These are phyloP conservation scores for Spatulosminthurus flaviceps DNA, from an alignment of 2,888 invertebrate species.

Conservation along the genomic window DNA sequence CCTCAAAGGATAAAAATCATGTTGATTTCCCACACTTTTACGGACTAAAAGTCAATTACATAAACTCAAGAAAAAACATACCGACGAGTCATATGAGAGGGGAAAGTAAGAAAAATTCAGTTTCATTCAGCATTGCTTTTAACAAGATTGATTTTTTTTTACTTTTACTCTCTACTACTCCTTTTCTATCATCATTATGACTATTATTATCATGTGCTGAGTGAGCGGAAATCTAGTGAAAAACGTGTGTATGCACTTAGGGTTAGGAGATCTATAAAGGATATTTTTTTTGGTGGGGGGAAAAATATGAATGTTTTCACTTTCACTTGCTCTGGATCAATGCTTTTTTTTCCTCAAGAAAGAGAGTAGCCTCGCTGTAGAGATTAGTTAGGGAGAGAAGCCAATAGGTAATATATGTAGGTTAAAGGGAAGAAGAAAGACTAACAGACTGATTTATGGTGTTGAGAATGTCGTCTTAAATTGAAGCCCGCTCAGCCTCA, in stretches of 20 bases:
- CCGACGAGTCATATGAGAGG: background rate
- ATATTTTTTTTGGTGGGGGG: background rate
- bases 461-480: slow-evolving; percentile 29
- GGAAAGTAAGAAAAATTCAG: background rate
- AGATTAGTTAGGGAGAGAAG: background rate
- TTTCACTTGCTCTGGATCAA: background rate
- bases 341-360: background rate
- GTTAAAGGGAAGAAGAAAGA: background rate
- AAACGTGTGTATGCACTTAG: background rate
- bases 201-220: background rate
- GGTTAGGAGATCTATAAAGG: background rate
- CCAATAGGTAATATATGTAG: background rate
- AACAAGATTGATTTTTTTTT: slow-evolving; percentile 12
- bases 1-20: no score
- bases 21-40: no score
- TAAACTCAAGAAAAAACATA: no score
- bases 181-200: slow-evolving; percentile 9
- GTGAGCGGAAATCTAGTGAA: no score
- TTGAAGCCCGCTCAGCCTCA: slow-evolving; percentile 16
- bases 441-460: background rate
- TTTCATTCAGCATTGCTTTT: background rate
- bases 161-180: background rate
- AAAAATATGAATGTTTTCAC: background rate
- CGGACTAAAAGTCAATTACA: no score
- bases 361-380: background rate